Evolutionary conservation across 2,888 invertebrate genomes (phyloP), one percentile per base, ranked within the genome.

Genomic region (Ophraella communa): DNA sequence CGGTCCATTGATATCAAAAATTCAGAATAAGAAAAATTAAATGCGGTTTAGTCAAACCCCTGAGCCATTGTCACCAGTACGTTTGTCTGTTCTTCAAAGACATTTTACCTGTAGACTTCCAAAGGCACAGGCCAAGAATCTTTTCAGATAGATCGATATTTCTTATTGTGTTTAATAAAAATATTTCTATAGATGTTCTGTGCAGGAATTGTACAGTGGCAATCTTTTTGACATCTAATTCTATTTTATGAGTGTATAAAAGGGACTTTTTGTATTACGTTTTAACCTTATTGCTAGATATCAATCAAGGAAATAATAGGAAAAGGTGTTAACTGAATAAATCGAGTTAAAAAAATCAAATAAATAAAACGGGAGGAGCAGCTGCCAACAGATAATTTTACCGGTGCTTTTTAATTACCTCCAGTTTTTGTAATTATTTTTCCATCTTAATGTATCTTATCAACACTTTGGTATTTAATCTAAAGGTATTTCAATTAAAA

Each of bases 1-100:
- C 75, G 71, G 71, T 73, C 73, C 74, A 76, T 75, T 73, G 72
- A 75, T 65, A 74, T 74, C 65, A 69, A 71, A 74, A 76, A 72
- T 73, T 65, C 53, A 68, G 68, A 66, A 64, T 67, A 69, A 68
- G 74, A 76, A 73, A 77, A 77, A 78, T 78, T 78, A 76, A 77
- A 75, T 78, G 78, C 76, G 78, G 79, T 78, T 74, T 75, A 75
- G 79, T 78, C 78, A 78, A 78, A 77, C 78, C 79, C 73, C 73
- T 67, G 20, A 64, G 74, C 74, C 62, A 75, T 78, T 79, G 77
- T 79, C 67, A 65, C 59, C 57, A 62, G 33, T 27, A 53, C 54
- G 53, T 68, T 66, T 68, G 66, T 67, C 54, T 55, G 61, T 62
- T 59, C 65, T 64, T 53, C 62, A 63, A 60, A 66, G 67, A 66